Percentiles rank a stretch among this genome's conserved stretches.
Conservation (phyloP, 2,888 invertebrate species). For the Trichacis sp. region DNA sequence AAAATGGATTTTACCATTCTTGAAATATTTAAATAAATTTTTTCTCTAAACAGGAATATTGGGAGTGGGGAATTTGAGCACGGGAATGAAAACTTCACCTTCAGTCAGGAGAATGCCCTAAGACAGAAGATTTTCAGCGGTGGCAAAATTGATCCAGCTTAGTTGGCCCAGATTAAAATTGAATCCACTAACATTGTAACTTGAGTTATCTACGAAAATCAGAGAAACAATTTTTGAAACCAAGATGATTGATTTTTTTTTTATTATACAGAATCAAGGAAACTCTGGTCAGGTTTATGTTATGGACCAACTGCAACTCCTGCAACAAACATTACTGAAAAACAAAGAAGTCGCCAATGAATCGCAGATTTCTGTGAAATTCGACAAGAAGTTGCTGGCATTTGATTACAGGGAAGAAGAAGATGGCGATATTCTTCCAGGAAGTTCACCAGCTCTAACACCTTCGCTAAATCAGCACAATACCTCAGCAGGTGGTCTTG, state of each 20-base stretch:
- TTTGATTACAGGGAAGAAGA: conserved; percentile 95
- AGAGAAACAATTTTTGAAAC: no score
- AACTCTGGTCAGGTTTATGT: conserved; percentile 62
- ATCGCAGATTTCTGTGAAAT: conserved; percentile 73
- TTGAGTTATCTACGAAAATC: no score
- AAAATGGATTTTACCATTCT: conserved; percentile 4
- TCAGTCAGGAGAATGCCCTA: conserved; percentile 61
- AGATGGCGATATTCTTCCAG: conserved; percentile 74
- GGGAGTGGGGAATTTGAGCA: conserved; percentile 53
- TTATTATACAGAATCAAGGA: conserved; percentile 65
- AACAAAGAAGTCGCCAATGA: conserved; percentile 66
- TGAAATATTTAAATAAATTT: conserved; percentile 8
- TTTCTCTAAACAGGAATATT: conserved; percentile 53
- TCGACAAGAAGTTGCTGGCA: conserved; percentile 87
- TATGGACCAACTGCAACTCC: conserved; percentile 73
- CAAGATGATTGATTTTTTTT: conserved; percentile 5
- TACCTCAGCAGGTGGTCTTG: conserved; percentile 57
- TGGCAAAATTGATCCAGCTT: conserved; percentile 65
- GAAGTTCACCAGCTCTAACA: conserved; percentile 69
- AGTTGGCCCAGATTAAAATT: conserved; percentile 67
- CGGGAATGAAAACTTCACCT: conserved; percentile 61
- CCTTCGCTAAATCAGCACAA: conserved; percentile 53
- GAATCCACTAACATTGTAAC: no score
- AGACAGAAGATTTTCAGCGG: conserved; percentile 63
- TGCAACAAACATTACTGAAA: conserved; percentile 73